A percentile compares a stretch with the other conserved stretches of the same genome.
Conservation (phyloP, 1,140 invertebrate genomes). For the Luehdorfia chinensis region DNA sequence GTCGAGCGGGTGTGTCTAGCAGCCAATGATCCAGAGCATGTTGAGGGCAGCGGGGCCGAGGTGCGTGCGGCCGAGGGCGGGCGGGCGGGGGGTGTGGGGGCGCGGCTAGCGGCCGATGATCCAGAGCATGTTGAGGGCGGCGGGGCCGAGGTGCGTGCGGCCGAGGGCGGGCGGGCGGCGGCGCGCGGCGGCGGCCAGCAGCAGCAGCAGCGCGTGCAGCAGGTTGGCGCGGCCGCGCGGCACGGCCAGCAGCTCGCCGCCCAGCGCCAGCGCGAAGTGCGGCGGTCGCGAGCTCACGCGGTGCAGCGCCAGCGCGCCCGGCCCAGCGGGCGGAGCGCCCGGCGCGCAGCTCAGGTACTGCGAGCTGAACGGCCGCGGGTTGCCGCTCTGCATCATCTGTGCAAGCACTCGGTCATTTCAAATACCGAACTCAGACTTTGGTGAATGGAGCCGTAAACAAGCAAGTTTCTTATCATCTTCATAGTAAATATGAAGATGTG, state of each 20-base stretch:
- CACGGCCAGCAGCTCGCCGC: conserved; percentile 82
- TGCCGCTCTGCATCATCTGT: conserved; percentile 78
- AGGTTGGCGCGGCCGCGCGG: conserved; percentile 87
- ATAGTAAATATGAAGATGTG: no score
- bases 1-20: no score
- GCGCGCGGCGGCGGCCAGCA: conserved; percentile 28
- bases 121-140: conserved; percentile 16
- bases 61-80: no score
- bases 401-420: no score
- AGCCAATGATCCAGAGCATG: no score
- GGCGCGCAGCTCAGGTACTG: conserved; percentile 21
- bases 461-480: no score
- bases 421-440: no score
- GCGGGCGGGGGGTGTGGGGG: no score
- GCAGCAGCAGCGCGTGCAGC: conserved; percentile 75
- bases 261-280: conserved; percentile 83
- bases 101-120: background rate
- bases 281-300: conserved; percentile 80
- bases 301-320: conserved; percentile 24
- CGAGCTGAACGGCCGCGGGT: conserved; percentile 26
- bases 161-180: conserved; percentile 20
- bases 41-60: no score
- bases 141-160: conserved; percentile 23
- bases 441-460: no score
- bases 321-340: conserved; percentile 15